phyloP scores from a whole-genome alignment of 2,113 vertebrate species.

The Emydura subglobosa region DNA sequence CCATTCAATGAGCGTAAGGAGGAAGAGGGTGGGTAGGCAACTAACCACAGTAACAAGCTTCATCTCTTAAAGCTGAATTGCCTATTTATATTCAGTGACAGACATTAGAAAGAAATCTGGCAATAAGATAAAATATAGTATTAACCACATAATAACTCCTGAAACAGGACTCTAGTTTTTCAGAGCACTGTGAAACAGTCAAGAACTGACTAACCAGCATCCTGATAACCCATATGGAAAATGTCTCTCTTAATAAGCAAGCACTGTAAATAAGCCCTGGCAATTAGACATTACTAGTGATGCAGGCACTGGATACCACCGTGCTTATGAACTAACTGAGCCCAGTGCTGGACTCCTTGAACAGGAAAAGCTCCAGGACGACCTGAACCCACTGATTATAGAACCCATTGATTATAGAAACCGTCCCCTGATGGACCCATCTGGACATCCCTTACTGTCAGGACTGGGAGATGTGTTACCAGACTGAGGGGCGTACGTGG shows the following conservation, averaged over 20 bases:
- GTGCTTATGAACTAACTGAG: neutral
- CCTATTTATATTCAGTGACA: neutral
- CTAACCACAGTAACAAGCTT: neutral
- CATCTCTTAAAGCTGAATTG: neutral
- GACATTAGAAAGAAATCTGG: neutral
- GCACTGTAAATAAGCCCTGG: neutral
- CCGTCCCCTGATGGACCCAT: neutral
- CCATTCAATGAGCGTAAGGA: neutral
- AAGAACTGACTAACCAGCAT: neutral
- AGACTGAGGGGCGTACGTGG: neutral
- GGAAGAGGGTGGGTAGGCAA: neutral
- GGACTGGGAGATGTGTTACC: neutral
- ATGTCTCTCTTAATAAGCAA: neutral
- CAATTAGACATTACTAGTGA: neutral
- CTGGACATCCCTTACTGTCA: no score
- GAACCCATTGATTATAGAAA: neutral
- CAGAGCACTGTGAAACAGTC: neutral
- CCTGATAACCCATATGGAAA: neutral
- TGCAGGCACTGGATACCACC: neutral
- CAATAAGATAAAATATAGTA: neutral
- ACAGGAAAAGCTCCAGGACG: no score
- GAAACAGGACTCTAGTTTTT: neutral
- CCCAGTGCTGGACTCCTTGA: no score
- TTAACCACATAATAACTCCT: neutral
- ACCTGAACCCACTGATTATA: neutral